Percentiles rank a stretch among this genome's conserved stretches.
Evolutionary conservation across 2,797 vertebrate genomes (phyloP).

Genomic region (Etheostoma nigrum): DNA sequence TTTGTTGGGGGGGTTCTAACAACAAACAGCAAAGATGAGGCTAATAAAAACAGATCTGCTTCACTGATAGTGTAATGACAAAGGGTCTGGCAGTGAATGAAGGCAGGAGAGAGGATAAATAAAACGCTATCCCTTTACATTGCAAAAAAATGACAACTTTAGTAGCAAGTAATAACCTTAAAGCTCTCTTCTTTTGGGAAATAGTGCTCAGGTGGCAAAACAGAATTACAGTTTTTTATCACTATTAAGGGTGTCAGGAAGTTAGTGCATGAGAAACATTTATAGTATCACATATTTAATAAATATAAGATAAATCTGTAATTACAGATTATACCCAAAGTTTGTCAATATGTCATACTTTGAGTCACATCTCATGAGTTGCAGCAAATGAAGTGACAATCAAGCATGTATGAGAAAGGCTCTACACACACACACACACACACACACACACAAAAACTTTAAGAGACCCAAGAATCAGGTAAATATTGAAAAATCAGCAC

Average conservation of each 20-base stretch:
- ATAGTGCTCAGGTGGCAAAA: constrained; percentile 14
- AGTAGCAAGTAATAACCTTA: constrained; percentile 19
- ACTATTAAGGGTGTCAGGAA: constrained; percentile 20
- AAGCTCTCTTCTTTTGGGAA: constrained; percentile 26
- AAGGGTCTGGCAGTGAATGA: constrained; percentile 17
- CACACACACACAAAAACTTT: background rate
- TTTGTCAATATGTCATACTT: constrained; percentile 20
- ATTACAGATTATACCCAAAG: background rate
- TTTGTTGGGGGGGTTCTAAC: constrained; percentile 2
- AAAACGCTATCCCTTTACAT: constrained; percentile 17
- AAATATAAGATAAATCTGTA: constrained; percentile 19
- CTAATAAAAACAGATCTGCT: constrained; percentile 48
- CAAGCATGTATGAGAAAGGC: constrained; percentile 1
- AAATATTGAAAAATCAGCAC: constrained; percentile 54
- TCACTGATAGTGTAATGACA: constrained; percentile 44
- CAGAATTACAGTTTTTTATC: constrained; percentile 18
- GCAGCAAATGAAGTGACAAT: constrained; percentile 42
- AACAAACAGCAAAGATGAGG: constrained; percentile 17
- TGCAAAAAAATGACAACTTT: constrained; percentile 4
- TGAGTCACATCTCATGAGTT: constrained; percentile 31
- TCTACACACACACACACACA: background rate
- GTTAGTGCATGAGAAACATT: constrained; percentile 35
- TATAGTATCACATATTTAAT: background rate
- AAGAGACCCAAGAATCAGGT: constrained; percentile 28
- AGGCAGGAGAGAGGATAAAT: constrained; percentile 27